These are phyloP conservation scores for Crematogaster levior DNA, from an alignment of 2,888 invertebrate genomes.

Conservation along the genomic window DNA sequence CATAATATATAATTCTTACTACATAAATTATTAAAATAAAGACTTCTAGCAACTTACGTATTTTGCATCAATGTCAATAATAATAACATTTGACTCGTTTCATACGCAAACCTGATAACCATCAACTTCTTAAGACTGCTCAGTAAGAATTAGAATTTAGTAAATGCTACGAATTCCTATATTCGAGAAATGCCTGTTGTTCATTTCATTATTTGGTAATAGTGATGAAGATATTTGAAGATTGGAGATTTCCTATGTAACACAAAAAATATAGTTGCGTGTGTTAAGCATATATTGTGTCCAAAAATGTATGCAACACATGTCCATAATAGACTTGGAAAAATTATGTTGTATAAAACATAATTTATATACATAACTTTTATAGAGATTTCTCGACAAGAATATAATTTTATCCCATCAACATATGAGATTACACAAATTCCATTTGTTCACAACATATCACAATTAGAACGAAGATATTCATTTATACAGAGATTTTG, in stretches of 20 bases:
- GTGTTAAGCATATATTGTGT: no score
- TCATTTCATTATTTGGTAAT: conserved; percentile 35
- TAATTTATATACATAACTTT: no score
- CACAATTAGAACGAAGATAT: no score
- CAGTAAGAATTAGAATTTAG: conserved; percentile 9
- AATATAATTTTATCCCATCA: no score
- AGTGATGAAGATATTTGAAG: background rate
- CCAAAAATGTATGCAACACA: no score
- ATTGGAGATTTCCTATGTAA: background rate
- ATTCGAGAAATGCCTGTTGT: conserved; percentile 8
- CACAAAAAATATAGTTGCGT: conserved; percentile 5
- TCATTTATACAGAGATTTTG: no score
- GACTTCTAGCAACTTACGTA: conserved; percentile 60
- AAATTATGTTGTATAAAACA: no score
- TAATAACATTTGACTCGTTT: conserved; percentile 60
- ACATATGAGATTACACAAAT: no score
- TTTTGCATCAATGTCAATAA: conserved; percentile 58
- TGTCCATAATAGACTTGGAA: no score
- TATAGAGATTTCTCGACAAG: no score
- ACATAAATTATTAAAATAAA: conserved; percentile 70
- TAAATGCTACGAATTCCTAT: conserved; percentile 11
- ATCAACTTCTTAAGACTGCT: conserved; percentile 49
- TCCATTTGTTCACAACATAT: no score
- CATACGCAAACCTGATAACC: conserved; percentile 57
- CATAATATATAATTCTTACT: no score